phyloP scores from a whole-genome alignment of 1,140 invertebrate species.

The Tetragonula clypearis region DNA sequence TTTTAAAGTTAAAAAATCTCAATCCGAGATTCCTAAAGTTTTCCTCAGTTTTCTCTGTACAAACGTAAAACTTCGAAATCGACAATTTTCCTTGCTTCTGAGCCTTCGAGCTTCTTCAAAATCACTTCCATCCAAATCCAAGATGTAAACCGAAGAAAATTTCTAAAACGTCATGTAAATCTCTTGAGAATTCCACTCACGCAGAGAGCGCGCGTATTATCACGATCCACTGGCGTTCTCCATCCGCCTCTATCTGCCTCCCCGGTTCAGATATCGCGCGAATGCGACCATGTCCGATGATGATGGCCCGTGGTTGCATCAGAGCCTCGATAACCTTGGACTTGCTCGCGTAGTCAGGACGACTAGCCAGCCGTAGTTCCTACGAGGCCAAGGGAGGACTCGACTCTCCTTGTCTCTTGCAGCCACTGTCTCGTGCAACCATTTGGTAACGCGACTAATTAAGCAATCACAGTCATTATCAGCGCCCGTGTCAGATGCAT shows the following conservation, averaged over 20 bases:
- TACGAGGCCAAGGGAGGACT: conserved; percentile 46
- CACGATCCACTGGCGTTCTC: neutral
- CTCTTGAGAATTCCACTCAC: neutral
- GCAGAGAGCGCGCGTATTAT: no score
- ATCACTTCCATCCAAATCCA: neutral
- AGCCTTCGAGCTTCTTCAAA: neutral
- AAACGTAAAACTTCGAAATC: neutral
- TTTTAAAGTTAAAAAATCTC: no score
- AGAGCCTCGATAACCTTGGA: conserved; percentile 74
- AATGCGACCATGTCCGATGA: conserved; percentile 29
- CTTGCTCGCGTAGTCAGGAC: conserved; percentile 75
- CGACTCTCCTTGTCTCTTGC: conserved; percentile 7
- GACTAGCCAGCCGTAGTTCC: conserved; percentile 78
- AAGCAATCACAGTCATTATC: conserved; percentile 74
- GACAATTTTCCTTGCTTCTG: neutral
- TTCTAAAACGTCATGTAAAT: neutral
- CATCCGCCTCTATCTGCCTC: neutral
- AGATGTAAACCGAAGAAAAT: no score
- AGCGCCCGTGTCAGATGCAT: conserved; percentile 50
- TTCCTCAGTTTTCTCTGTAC: neutral
- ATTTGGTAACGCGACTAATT: conserved; percentile 67
- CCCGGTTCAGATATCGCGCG: conserved; percentile 14
- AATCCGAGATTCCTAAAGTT: neutral
- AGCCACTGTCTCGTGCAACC: conserved; percentile 62
- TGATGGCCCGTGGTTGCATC: conserved; percentile 61